Base-by-base conservation (phyloP, 2,797 vertebrate genomes). In the Hipposideros larvatus region DNA sequence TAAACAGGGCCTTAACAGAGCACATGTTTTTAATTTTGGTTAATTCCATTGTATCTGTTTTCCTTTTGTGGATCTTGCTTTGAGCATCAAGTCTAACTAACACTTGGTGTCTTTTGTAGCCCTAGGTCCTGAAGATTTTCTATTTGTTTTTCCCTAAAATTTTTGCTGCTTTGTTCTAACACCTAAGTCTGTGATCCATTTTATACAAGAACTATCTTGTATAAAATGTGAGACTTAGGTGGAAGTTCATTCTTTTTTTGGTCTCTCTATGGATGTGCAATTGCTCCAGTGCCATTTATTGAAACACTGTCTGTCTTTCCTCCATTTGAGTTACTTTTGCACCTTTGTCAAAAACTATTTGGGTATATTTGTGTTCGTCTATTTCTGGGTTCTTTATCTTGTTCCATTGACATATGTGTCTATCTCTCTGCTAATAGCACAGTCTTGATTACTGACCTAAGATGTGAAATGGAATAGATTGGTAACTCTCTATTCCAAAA, bases 21-120 rank as follows among this genome's bases (percentile, higher is more conserved):
- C 48, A 28, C 22, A 73, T 11, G 10, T 90, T 96, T 70, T 94
- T 68, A 94, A 77, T 80, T 94, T 93, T 53, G 7, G 31, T 92
- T 9, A 93, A 66, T 10, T 57, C 34, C 6, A 73, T 7, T 83
- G 9, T 85, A 59, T 78, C 9, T 24, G 83, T 92, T 94, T 96
- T 66, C 61, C 34, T 92, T 95, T 77, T 82, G 34, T 85, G n/a
- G 65, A 7, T 90, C 57, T 96, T 74, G 55, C 13, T 92, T 91
- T 87, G 61, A 86, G 11, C 53, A 43, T 95, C 22, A 43, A 68
- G 51, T 78, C 61, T 90, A 31, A 43, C 61, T 90, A 31, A 43
- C 48, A 51, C 48, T 51, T 51, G 41, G 90, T 82, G 14, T 51
- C 43, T 84, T 61, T 70, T 65, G 19, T 63, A 53, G 5, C 3